These are phyloP conservation scores for Apodemia hepburni DNA, from an alignment of 2,888 invertebrate species.

Conservation along the genomic window DNA sequence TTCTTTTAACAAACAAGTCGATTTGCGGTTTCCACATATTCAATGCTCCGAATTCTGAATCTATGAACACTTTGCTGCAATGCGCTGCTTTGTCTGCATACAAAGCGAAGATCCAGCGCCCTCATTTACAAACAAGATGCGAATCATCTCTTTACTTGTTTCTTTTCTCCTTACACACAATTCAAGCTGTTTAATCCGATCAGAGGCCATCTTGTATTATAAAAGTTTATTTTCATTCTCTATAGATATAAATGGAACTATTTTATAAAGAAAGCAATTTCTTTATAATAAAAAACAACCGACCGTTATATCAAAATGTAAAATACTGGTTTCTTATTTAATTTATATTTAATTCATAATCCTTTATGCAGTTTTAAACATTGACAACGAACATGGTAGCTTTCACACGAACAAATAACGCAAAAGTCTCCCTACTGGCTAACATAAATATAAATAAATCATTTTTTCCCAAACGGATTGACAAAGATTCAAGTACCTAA, in stretches of 20 bases:
- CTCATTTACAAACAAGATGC: constrained; percentile 15
- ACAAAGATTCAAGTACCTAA: no score
- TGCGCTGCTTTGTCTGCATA: constrained; percentile 2
- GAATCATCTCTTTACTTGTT: constrained; percentile 7
- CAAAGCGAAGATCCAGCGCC: constrained; percentile 5
- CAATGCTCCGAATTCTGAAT: not conserved
- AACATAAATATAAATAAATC: no score
- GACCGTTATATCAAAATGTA: not conserved
- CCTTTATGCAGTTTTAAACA: no score
- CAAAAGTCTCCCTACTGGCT: no score
- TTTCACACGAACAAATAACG: no score
- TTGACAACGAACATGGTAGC: no score
- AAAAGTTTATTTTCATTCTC: not conserved
- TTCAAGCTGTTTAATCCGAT: constrained; percentile 2
- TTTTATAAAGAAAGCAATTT: not conserved
- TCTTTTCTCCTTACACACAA: not conserved
- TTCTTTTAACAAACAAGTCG: not conserved
- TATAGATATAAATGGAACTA: not conserved
- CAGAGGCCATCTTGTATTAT: not conserved
- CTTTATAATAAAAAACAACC: not conserved
- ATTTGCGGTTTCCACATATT: not conserved
- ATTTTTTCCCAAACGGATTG: no score
- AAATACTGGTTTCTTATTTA: no score
- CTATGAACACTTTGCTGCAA: not conserved
- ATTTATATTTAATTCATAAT: no score